These are phyloP conservation scores for Paraescarpia echinospica DNA, from an alignment of 1,140 invertebrate genomes.

Conservation along the genomic window DNA sequence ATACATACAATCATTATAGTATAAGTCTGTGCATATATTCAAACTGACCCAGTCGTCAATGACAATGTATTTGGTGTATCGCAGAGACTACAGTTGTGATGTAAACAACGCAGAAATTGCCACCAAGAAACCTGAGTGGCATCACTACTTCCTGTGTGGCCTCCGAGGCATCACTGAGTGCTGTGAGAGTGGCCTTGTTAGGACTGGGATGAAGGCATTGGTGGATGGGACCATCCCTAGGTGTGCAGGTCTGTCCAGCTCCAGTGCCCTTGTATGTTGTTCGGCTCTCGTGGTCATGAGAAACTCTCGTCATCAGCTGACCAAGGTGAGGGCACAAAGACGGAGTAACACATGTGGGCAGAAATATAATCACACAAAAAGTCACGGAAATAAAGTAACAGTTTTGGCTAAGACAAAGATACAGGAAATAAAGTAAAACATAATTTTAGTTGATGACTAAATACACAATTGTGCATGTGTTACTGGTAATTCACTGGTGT, in stretches of 20 bases:
- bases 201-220: constrained; percentile 70
- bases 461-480: no score
- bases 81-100: constrained; percentile 15
- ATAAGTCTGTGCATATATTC: background rate
- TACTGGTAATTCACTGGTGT: no score
- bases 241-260: constrained; percentile 93
- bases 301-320: constrained; percentile 61
- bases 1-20: no score
- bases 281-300: constrained; percentile 80
- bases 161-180: constrained; percentile 72
- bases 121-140: constrained; percentile 73
- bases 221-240: constrained; percentile 86
- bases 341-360: no score
- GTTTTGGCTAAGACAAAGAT: no score
- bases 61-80: background rate
- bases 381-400: no score
- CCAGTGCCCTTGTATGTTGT: constrained; percentile 93
- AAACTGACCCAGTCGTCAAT: background rate
- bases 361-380: no score
- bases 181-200: constrained; percentile 10
- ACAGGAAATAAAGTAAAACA: no score
- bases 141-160: constrained; percentile 94
- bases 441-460: no score
- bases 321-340: constrained; percentile 52
- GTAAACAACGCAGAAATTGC: constrained; percentile 49